phyloP scores from a whole-genome alignment of 92 coral and sea anemone species.

The Bergia puertoricense region DNA sequence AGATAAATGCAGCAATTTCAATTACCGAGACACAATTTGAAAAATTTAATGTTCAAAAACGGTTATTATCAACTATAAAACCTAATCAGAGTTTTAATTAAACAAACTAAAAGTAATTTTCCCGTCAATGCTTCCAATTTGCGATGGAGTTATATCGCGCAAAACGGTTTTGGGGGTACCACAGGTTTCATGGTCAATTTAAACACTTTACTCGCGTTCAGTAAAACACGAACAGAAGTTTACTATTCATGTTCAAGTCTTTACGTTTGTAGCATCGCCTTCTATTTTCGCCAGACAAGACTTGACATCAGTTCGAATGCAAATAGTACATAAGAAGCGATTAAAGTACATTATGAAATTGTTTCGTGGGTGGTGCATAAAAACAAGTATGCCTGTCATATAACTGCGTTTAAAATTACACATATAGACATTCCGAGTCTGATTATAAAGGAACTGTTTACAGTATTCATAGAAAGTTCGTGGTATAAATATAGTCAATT shows the following conservation, averaged over 20 bases:
- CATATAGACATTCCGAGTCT: neutral
- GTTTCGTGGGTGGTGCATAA: neutral
- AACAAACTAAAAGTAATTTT: neutral
- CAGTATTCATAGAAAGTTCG: too few species aligned
- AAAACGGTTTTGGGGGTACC: neutral
- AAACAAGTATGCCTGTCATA: neutral
- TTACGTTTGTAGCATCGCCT: neutral
- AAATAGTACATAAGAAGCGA: neutral
- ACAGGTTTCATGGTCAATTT: neutral
- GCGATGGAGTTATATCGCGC: neutral
- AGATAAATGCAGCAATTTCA: neutral
- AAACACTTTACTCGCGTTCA: neutral
- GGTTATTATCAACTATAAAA: neutral
- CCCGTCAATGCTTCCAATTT: neutral
- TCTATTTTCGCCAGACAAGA: neutral
- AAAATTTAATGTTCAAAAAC: neutral
- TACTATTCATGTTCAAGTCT: neutral
- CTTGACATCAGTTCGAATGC: neutral
- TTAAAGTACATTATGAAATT: neutral
- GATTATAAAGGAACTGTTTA: too few species aligned
- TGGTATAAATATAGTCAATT: too few species aligned
- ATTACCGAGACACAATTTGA: neutral
- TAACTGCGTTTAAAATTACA: neutral
- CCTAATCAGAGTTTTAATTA: constrained; percentile 2
- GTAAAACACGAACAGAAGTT: neutral